phyloP scores from a whole-genome alignment of 2,797 vertebrate genomes.

The Sebastolobus alascanus region DNA sequence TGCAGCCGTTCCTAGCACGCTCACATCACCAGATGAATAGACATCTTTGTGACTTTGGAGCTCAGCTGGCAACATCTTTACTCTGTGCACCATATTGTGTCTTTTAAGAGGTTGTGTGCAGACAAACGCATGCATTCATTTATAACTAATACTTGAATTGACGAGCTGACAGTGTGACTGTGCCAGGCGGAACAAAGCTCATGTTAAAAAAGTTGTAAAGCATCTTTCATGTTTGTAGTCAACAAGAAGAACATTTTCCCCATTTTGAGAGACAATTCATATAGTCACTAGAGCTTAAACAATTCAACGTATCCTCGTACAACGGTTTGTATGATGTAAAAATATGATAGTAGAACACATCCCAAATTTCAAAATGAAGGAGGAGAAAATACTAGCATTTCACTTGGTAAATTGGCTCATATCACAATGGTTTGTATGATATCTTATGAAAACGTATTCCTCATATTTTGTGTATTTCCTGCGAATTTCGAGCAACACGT shows the following conservation, averaged over 20 bases:
- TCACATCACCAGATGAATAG: slow-evolving; percentile 30
- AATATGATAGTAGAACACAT: no score
- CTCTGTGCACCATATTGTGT: neutral
- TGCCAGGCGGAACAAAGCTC: neutral
- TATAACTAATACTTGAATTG: neutral
- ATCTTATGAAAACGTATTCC: no score
- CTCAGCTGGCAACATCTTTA: slow-evolving; percentile 22
- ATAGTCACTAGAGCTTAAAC: neutral
- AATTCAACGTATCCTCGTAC: accelerated
- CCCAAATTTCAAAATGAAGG: no score
- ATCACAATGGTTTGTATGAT: no score
- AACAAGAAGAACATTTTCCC: neutral
- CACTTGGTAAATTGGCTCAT: no score
- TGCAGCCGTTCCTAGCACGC: neutral
- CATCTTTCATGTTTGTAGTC: neutral
- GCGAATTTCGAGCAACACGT: no score
- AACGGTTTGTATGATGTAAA: no score
- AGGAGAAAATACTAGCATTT: no score
- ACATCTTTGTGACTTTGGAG: slow-evolving; percentile 17
- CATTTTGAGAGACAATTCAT: neutral
- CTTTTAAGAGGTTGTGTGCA: neutral
- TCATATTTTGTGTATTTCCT: no score
- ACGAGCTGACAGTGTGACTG: neutral
- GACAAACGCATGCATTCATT: neutral
- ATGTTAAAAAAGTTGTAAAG: neutral